Conservation (phyloP, 2,888 invertebrate genomes). For the Ctenicera cuprea region DNA sequence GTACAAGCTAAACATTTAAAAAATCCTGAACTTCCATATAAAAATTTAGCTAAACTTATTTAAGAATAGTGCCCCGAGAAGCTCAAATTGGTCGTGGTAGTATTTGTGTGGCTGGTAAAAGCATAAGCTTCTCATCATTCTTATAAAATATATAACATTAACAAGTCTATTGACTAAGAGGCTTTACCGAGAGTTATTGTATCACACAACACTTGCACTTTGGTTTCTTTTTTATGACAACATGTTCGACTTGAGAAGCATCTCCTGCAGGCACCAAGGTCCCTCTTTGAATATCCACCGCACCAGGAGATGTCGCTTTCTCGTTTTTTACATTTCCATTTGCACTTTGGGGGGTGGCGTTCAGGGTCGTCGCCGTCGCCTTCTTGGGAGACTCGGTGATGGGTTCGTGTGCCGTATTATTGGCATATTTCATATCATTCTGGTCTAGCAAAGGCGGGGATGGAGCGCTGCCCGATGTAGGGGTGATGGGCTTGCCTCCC, state of each 20-base stretch:
- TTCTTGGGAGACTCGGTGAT: constrained; percentile 70
- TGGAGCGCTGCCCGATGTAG: constrained; percentile 77
- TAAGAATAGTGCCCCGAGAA: constrained; percentile 22
- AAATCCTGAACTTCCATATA: background rate
- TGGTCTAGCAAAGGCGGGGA: constrained; percentile 74
- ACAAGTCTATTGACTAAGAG: constrained; percentile 63
- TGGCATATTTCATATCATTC: constrained; percentile 67
- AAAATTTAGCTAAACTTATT: constrained; percentile 9
- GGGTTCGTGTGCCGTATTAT: constrained; percentile 59
- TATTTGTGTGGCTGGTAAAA: constrained; percentile 59
- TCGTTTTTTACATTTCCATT: constrained; percentile 70
- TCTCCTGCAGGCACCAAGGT: constrained; percentile 82
- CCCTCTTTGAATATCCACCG: constrained; percentile 82
- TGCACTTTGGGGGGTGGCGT: constrained; percentile 63
- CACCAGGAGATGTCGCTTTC: constrained; percentile 73
- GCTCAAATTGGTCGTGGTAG: constrained; percentile 30
- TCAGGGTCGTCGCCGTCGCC: constrained; percentile 52
- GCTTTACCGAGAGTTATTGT: constrained; percentile 78
- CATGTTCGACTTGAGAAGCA: constrained; percentile 89
- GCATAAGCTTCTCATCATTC: constrained; percentile 46
- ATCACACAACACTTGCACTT: constrained; percentile 96
- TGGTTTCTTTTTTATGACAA: constrained; percentile 95
- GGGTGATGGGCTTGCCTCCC: constrained; percentile 91
- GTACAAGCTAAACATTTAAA: too few species aligned
- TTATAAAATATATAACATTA: constrained; percentile 61